Percentiles rank a stretch among this genome's conserved stretches.
Conservation (phyloP, 2,888 invertebrate species). For the Micropterix aruncella region DNA sequence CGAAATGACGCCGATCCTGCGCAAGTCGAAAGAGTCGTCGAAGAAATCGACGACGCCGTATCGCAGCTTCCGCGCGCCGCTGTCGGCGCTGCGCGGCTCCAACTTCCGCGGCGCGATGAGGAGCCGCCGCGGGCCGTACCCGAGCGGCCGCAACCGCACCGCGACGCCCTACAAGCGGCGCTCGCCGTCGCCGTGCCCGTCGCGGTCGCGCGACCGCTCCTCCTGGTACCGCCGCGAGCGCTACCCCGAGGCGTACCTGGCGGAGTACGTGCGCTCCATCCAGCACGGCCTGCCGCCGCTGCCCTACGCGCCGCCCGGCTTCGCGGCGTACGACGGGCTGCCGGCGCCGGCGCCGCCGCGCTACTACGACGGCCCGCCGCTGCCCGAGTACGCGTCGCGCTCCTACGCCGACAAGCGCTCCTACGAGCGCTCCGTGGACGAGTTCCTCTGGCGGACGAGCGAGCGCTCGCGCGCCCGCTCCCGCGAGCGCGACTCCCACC, state of each 20-base stretch:
- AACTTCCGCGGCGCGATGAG: constrained; percentile 34
- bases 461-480: constrained; percentile 45
- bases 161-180: constrained; percentile 38
- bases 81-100: constrained; percentile 31
- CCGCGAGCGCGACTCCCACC: constrained; percentile 38
- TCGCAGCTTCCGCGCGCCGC: constrained; percentile 34
- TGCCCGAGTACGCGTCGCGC: constrained; percentile 60
- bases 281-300: constrained; percentile 64
- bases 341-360: constrained; percentile 63
- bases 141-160: constrained; percentile 48
- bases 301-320: constrained; percentile 32
- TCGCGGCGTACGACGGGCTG: constrained; percentile 43
- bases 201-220: constrained; percentile 39
- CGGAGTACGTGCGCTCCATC: constrained; percentile 82
- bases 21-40: constrained; percentile 74
- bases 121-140: constrained; percentile 46
- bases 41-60: constrained; percentile 41
- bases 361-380: constrained; percentile 58
- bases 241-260: constrained; percentile 75
- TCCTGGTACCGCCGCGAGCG: constrained; percentile 52
- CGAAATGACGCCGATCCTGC: constrained; percentile 76
- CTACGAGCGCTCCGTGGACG: constrained; percentile 79
- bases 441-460: constrained; percentile 72
- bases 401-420: constrained; percentile 58
- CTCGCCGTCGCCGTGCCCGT: constrained; percentile 25